Conservation (phyloP, 1,140 invertebrate species). For the Helicoverpa zea region DNA sequence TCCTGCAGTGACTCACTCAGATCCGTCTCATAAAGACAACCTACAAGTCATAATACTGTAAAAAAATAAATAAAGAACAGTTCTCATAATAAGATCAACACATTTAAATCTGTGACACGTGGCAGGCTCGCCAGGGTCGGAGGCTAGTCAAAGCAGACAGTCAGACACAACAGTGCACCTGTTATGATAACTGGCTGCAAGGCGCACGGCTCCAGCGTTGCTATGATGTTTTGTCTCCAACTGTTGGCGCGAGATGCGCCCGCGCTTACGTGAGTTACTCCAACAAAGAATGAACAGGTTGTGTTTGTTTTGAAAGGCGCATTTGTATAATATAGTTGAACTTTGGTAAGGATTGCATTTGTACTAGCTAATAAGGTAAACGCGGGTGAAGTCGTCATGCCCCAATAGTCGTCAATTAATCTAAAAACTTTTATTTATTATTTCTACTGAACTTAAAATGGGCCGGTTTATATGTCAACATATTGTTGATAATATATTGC, state of each 20-base stretch:
- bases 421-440: too few relatives aligned
- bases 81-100: background rate
- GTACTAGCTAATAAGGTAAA: too few relatives aligned
- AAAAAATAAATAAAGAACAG: background rate
- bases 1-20: too few relatives aligned
- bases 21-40: too few relatives aligned
- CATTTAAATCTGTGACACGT: background rate
- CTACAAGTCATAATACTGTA: background rate
- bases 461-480: too few relatives aligned
- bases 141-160: background rate
- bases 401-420: too few relatives aligned
- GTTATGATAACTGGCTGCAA: background rate
- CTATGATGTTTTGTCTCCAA: conserved; percentile 13
- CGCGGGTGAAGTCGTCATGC: too few relatives aligned
- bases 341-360: background rate
- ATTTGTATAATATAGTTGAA: background rate
- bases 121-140: background rate
- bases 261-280: background rate
- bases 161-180: conserved; percentile 14
- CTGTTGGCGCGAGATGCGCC: conserved; percentile 1
- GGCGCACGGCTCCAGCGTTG: background rate
- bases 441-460: too few relatives aligned
- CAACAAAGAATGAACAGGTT: background rate
- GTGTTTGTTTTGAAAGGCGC: background rate
- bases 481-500: too few relatives aligned